Evolutionary conservation across 2,113 vertebrate genomes (phyloP).

Genomic region (Bos javanicus): DNA sequence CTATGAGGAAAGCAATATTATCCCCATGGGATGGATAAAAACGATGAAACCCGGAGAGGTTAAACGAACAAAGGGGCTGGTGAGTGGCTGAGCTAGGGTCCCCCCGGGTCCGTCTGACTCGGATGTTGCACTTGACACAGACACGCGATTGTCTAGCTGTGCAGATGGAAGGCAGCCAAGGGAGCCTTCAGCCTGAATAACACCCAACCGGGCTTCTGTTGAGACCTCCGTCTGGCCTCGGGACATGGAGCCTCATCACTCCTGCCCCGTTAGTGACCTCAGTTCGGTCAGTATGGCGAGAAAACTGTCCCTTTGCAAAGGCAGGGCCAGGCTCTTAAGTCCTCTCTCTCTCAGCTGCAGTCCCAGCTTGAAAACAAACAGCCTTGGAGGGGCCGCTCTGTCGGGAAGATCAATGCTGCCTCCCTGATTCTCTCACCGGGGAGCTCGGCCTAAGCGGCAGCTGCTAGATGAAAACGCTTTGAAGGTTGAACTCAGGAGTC

Average conservation of each 20-base stretch:
- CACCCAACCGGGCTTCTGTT: neutral
- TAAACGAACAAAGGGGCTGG: neutral
- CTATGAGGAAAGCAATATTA: neutral
- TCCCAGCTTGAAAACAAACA: neutral
- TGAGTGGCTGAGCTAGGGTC: too few relatives aligned
- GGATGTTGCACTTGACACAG: neutral
- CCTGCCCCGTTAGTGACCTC: neutral
- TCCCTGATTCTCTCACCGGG: slow-evolving; percentile 39
- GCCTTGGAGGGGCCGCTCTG: neutral
- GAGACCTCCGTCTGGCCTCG: neutral
- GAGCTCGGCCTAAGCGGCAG: slow-evolving; percentile 28
- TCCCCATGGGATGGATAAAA: neutral
- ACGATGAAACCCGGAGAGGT: neutral
- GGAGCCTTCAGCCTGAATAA: neutral
- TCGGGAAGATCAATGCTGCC: slow-evolving; percentile 62
- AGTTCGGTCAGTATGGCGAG: neutral
- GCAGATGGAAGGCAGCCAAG: neutral
- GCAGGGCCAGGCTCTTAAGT: neutral
- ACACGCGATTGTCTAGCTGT: neutral
- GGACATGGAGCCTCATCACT: neutral
- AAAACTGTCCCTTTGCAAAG: slow-evolving; percentile 4
- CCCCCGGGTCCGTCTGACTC: neutral
- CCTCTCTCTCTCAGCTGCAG: neutral
- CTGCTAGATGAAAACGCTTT: slow-evolving; percentile 46
- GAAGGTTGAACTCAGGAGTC: slow-evolving; percentile 54